Evolutionary conservation across 2,797 vertebrate genomes (phyloP).

Genomic region (Myotis vivesi): DNA sequence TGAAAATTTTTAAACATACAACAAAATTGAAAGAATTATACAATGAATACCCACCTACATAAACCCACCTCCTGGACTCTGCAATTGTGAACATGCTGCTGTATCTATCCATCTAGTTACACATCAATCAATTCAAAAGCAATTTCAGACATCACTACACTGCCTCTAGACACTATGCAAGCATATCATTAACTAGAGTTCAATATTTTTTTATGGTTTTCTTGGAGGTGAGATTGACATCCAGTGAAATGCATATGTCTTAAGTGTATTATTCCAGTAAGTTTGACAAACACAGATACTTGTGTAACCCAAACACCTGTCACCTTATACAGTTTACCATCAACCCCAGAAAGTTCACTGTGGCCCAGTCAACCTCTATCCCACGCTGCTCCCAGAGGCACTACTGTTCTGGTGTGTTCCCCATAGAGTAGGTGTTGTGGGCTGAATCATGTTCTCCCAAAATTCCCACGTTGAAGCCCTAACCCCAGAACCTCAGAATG

Average conservation of each 20-base stretch:
- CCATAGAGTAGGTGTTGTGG: neutral
- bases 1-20: neutral
- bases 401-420: neutral
- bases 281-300: neutral
- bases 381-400: neutral
- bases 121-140: neutral
- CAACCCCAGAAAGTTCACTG: neutral
- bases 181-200: neutral
- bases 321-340: neutral
- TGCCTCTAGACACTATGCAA: neutral
- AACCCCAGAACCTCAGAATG: neutral
- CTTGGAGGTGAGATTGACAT: neutral
- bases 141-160: neutral
- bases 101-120: neutral
- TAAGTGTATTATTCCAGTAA: neutral
- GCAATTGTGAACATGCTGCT: neutral
- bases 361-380: too few relatives aligned
- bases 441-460: neutral
- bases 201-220: neutral
- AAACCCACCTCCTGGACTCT: neutral
- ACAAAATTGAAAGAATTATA: neutral
- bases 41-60: neutral
- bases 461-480: neutral
- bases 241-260: neutral
- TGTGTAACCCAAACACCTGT: neutral